A percentile compares a stretch with the other conserved stretches of the same genome.
Evolutionary conservation across 2,797 vertebrate species (phyloP).

Genomic region (Tachyglossus aculeatus): DNA sequence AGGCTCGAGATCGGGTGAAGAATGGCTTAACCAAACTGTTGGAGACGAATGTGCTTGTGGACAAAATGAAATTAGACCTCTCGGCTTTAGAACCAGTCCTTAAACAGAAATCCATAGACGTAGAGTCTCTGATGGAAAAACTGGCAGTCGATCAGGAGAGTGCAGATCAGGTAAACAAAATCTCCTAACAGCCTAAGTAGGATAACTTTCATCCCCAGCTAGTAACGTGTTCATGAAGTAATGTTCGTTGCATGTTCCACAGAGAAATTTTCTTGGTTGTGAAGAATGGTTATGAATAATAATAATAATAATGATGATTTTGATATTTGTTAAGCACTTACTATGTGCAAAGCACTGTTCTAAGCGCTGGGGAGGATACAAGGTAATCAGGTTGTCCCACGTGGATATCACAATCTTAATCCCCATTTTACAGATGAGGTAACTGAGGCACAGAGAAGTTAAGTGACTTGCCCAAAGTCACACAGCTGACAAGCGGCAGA

Average conservation of each 20-base stretch:
- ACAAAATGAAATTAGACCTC: constrained; percentile 86
- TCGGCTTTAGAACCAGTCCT: constrained; percentile 84
- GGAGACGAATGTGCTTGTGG: constrained; percentile 84
- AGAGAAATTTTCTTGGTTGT: no score
- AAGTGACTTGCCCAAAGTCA: no score
- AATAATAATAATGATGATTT: no score
- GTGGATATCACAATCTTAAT: no score
- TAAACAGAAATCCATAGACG: constrained; percentile 81
- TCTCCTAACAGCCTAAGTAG: background rate
- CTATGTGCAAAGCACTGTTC: no score
- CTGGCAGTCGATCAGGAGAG: constrained; percentile 82
- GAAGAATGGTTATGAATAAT: constrained; percentile 8
- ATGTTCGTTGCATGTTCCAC: no score
- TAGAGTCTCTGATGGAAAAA: constrained; percentile 83
- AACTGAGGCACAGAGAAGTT: no score
- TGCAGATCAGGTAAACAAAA: constrained; percentile 77
- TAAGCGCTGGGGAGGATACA: no score
- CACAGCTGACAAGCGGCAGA: no score
- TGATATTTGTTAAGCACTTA: no score
- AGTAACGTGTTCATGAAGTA: background rate
- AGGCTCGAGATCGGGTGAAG: constrained; percentile 85
- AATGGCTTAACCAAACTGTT: constrained; percentile 84
- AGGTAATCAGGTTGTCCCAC: no score
- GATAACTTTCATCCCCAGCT: background rate
- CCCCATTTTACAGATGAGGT: no score